phyloP scores from a whole-genome alignment of 2,797 vertebrate species.

The Lacerta viridis region DNA sequence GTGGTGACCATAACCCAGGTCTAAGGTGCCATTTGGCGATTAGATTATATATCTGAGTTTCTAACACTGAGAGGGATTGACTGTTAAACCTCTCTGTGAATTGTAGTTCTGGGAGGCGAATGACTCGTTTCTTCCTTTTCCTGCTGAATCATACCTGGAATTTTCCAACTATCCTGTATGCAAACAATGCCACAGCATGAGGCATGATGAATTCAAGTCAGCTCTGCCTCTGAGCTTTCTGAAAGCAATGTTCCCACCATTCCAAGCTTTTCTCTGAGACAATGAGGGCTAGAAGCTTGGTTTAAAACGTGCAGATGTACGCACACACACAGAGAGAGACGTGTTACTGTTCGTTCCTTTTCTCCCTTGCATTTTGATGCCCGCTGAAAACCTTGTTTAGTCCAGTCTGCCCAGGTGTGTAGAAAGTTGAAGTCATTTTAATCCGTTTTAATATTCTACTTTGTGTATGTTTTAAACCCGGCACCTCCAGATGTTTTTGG shows the following conservation, averaged over 20 bases:
- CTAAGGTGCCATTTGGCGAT: no score
- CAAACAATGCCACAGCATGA: background rate
- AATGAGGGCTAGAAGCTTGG: background rate
- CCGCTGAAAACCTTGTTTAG: no score
- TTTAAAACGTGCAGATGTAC: no score
- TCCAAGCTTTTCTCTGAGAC: background rate
- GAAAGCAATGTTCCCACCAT: no score
- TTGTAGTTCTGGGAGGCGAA: background rate
- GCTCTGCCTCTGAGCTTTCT: background rate
- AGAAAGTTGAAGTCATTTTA: background rate
- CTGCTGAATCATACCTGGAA: background rate
- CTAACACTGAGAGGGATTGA: no score
- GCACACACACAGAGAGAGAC: no score
- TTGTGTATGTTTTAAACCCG: background rate
- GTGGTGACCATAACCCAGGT: no score
- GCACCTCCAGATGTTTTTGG: no score
- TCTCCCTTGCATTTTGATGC: background rate
- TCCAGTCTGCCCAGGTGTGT: no score
- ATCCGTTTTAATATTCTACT: background rate
- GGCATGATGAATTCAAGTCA: background rate
- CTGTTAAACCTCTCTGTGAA: no score
- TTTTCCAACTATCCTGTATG: background rate
- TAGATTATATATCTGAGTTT: no score
- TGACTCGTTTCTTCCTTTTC: background rate
- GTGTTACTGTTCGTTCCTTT: background rate